phyloP scores from a whole-genome alignment of 2,113 vertebrate genomes.

The Campylomormyrus tamandua region DNA sequence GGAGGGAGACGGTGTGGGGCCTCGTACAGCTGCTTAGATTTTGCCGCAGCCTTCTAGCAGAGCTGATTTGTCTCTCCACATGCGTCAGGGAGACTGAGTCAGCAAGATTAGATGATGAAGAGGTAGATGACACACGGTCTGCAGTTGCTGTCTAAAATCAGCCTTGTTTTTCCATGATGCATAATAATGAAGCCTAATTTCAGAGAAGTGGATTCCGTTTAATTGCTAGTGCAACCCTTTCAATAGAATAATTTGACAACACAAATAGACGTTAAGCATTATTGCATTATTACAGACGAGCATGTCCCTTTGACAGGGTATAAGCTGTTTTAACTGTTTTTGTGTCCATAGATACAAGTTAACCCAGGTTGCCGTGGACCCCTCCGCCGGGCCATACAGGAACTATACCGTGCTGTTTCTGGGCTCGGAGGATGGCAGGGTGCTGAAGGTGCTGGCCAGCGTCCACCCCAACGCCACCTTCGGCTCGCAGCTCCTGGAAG shows the following conservation, averaged over 20 bases:
- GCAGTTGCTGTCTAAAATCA: neutral
- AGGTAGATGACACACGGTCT: neutral
- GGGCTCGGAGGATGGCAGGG: conserved; percentile 70
- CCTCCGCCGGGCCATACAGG: conserved; percentile 60
- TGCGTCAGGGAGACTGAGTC: neutral
- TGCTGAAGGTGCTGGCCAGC: conserved; percentile 73
- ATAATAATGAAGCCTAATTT: neutral
- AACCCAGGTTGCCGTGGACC: conserved; percentile 74
- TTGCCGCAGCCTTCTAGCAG: neutral
- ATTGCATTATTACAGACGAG: no score
- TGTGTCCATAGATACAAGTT: conserved; percentile 60
- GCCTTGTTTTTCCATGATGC: neutral
- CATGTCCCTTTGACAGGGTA: neutral
- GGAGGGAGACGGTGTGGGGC: neutral
- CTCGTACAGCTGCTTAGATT: neutral
- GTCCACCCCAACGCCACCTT: conserved; percentile 34
- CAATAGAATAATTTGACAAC: neutral
- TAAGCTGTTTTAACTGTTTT: neutral
- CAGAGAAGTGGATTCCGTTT: neutral
- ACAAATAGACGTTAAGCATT: neutral
- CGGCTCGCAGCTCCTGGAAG: conserved; percentile 68
- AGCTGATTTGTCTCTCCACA: neutral
- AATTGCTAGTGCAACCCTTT: neutral
- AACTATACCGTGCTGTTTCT: conserved; percentile 78
- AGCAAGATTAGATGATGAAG: neutral